Evolutionary conservation across 30 jellyfish, hydroid and myxozoan genomes (phyloP).

Genomic region (Haliclystus octoradiatus): DNA sequence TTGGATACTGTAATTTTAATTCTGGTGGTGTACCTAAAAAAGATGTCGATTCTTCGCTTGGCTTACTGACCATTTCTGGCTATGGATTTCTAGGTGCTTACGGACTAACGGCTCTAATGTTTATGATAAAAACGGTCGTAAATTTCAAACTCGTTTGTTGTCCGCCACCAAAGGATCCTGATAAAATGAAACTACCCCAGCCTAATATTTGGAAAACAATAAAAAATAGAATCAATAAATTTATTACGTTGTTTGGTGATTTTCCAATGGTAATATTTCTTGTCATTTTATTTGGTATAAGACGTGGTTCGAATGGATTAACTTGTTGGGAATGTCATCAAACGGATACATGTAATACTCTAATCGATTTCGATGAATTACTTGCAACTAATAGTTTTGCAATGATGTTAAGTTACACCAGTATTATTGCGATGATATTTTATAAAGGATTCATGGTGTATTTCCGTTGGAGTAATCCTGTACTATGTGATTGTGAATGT

Average conservation of each 20-base stretch:
- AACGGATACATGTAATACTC: slow-evolving; percentile 18
- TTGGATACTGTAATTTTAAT: slow-evolving; percentile 34
- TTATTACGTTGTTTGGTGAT: slow-evolving; percentile 54
- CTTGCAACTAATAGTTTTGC: slow-evolving; percentile 30
- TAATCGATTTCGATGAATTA: slow-evolving; percentile 14
- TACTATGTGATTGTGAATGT: slow-evolving; percentile 61
- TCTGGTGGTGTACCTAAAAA: slow-evolving; percentile 14
- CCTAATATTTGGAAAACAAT: slow-evolving; percentile 34
- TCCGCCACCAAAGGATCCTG: slow-evolving; percentile 34
- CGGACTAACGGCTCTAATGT: slow-evolving; percentile 32
- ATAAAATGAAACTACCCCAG: slow-evolving; percentile 26
- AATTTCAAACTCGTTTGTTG: slow-evolving; percentile 29
- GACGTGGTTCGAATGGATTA: slow-evolving; percentile 51
- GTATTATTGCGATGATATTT: slow-evolving; percentile 38
- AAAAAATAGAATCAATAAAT: slow-evolving; percentile 16
- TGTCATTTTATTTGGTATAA: slow-evolving; percentile 29
- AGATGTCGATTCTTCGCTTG: slow-evolving; percentile 24
- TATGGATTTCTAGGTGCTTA: slow-evolving; percentile 39
- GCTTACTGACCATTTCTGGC: slow-evolving; percentile 16
- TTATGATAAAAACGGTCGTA: slow-evolving; percentile 28
- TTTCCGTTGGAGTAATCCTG: slow-evolving; percentile 70
- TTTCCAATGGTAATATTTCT: slow-evolving; percentile 48
- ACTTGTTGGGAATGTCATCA: slow-evolving; percentile 66
- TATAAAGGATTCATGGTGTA: slow-evolving; percentile 43
- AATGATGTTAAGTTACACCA: slow-evolving; percentile 31